Evolutionary conservation across 2,113 vertebrate species (phyloP).

Genomic region (Xiphias gladius): DNA sequence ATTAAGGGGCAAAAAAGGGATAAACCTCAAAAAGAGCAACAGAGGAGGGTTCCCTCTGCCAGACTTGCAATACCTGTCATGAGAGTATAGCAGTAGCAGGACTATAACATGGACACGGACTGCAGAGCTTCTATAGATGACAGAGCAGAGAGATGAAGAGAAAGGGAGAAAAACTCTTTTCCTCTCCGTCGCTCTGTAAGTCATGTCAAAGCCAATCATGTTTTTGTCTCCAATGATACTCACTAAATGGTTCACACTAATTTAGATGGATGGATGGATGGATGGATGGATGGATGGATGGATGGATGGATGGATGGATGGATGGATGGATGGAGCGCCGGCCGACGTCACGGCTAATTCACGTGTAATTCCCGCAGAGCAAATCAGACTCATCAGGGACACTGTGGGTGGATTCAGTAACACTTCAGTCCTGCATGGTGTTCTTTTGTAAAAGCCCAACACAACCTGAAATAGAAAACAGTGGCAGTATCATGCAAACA

Average conservation of each 20-base stretch:
- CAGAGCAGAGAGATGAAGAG: no score
- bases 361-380: slow-evolving; percentile 45
- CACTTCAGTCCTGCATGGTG: slow-evolving; percentile 47
- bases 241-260: slow-evolving; percentile 46
- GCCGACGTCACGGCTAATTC: slow-evolving; percentile 56
- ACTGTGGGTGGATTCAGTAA: slow-evolving; percentile 66
- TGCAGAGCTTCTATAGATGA: no score
- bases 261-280: slow-evolving; percentile 34
- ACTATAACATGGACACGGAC: no score
- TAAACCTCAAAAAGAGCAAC: no score
- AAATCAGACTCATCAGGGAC: slow-evolving; percentile 49
- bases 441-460: slow-evolving; percentile 51
- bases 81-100: no score
- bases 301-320: no score
- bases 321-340: slow-evolving; percentile 11
- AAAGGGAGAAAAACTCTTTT: no score
- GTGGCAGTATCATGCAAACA: slow-evolving; percentile 11
- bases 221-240: slow-evolving; percentile 26
- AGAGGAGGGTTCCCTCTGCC: no score
- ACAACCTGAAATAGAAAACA: slow-evolving; percentile 51
- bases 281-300: slow-evolving; percentile 22
- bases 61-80: no score
- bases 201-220: slow-evolving; percentile 24
- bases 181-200: slow-evolving; percentile 1
- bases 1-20: no score